Percentiles rank a stretch among this genome's conserved stretches.
These are phyloP conservation scores for Erpornis zantholeuca DNA, from an alignment of 2,113 vertebrate genomes.

Conservation along the genomic window DNA sequence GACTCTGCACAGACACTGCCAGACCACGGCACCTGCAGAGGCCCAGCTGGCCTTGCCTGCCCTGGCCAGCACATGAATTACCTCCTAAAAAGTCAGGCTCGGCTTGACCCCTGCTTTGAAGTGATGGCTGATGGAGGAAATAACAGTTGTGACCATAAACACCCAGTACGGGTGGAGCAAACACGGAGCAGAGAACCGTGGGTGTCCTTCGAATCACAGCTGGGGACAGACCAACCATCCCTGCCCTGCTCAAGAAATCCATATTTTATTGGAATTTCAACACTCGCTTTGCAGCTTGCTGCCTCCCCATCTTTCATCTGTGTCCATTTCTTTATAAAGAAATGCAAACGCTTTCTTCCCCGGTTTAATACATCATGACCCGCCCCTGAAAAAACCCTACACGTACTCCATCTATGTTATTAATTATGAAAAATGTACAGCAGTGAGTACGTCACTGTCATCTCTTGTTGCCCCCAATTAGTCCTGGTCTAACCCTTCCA, in stretches of 20 bases:
- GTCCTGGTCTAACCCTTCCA: background rate
- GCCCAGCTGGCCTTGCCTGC: too few species aligned
- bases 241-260: background rate
- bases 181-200: background rate
- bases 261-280: background rate
- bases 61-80: background rate
- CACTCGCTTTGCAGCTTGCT: background rate
- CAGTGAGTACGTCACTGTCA: background rate
- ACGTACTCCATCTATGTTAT: rapidly evolving
- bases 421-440: background rate
- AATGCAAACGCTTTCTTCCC: background rate
- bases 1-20: background rate
- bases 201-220: background rate
- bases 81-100: background rate
- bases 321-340: background rate
- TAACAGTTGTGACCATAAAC: background rate
- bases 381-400: background rate
- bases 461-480: background rate
- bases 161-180: background rate
- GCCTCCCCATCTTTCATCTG: background rate
- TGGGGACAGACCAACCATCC: background rate
- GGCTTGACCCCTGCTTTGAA: background rate
- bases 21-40: background rate
- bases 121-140: background rate
- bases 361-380: background rate